Base-by-base conservation (phyloP, 2,113 vertebrate genomes). In the Sinocyclocheilus anophthalmus region DNA sequence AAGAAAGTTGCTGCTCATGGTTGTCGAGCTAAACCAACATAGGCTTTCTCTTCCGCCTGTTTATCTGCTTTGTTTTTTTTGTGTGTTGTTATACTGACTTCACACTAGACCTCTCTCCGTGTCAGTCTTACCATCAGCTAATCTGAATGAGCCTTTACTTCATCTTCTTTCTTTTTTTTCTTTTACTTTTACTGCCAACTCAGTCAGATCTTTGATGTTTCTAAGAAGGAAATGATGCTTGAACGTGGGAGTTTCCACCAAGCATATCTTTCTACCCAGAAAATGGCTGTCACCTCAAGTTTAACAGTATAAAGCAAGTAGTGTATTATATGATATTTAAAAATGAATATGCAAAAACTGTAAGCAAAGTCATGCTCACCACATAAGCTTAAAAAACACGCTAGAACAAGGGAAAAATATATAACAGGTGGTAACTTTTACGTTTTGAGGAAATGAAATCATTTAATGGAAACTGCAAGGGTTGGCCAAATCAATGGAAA, bases 201-300 rank as follows among this genome's bases (percentile, higher is more conserved):
- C 72, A 61, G 24, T 42, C 48, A 65, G 20, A 57, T 42, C 77
- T 86, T 48, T 57, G 57, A 76, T 86, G 37, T 14, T 53, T 70
- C 33, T 7, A 81, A 84, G 76, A 90, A 87, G 90, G 87, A 90
- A 87, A 78, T 87, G 80, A 89, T 80, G 75, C 33, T 73, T n/a
- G 65, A 48, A 45, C 37, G 85, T 87, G 80, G 88, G 81, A 89
- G 85, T 91, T 91, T 90, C 90, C 88, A 84, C 61, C 33, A 72
- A 84, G 83, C 76, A 76, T 72, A 75, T 59, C 48, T 84, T 33
- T 89, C 22, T 70, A 61, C 45, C 20, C 2, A 33, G 30, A 75
- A 67, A 33, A 69, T 13, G 65, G 11, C 37, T n/a, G 16, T 26
- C 10, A 11, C 10, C 18, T 59, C 20, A 20, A 2, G 13, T 79